Percentiles rank a stretch among this genome's conserved stretches.
These are phyloP conservation scores for Morbakka virulenta DNA, from an alignment of 30 jellyfish, hydroid and myxozoan genomes.

Conservation along the genomic window DNA sequence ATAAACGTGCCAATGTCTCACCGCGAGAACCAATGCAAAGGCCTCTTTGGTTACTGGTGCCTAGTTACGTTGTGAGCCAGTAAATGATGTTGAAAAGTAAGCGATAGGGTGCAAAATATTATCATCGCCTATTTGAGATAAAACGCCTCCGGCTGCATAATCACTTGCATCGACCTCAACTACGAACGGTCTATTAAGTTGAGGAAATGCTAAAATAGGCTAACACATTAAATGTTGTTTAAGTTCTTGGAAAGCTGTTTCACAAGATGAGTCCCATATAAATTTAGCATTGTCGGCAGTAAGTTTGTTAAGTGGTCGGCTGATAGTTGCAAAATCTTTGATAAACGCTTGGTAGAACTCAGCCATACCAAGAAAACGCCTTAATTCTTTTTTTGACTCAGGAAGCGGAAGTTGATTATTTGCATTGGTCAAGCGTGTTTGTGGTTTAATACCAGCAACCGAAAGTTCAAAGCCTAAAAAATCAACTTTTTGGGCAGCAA, in stretches of 20 bases:
- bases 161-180: conserved; percentile 20
- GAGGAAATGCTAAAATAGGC: conserved; percentile 9
- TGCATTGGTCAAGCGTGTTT: conserved; percentile 9
- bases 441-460: conserved; percentile 12
- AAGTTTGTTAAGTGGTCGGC: conserved; percentile 21
- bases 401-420: conserved; percentile 4
- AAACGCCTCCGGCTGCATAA: background rate
- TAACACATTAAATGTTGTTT: background rate
- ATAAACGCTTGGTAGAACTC: conserved; percentile 22
- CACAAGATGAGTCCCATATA: conserved; percentile 3
- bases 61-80: conserved; percentile 41
- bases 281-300: conserved; percentile 19
- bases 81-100: conserved; percentile 29
- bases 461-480: conserved; percentile 30
- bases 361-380: conserved; percentile 21
- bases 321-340: conserved; percentile 2
- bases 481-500: background rate
- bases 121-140: background rate
- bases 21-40: conserved; percentile 21
- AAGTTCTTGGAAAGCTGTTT: conserved; percentile 11
- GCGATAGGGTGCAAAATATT: conserved; percentile 36
- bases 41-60: conserved; percentile 43
- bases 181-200: conserved; percentile 4
- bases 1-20: conserved; percentile 35
- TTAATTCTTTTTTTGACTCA: conserved; percentile 1